Percentiles rank a stretch among this genome's conserved stretches.
Evolutionary conservation across 1,140 invertebrate species (phyloP).

Genomic region (Radopholus similis): DNA sequence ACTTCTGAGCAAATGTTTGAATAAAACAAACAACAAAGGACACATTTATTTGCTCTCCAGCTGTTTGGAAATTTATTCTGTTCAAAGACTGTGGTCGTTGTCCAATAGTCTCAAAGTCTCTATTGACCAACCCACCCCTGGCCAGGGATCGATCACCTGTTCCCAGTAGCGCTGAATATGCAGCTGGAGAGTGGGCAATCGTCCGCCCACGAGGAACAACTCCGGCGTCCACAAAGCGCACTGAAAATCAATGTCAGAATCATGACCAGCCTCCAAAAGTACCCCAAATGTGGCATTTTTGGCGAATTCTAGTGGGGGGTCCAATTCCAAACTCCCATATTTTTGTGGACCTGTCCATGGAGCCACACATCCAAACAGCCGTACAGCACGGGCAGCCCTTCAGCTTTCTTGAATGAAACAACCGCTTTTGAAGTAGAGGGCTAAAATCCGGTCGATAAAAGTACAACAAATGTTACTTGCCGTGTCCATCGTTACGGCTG

Average conservation of each 20-base stretch:
- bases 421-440: background rate
- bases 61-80: background rate
- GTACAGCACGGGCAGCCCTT: background rate
- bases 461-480: background rate
- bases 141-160: too few species aligned
- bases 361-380: slow-evolving; percentile 11
- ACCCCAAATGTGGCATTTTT: background rate
- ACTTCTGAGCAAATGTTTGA: background rate
- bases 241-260: background rate
- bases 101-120: too few species aligned
- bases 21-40: background rate
- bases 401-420: background rate
- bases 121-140: too few species aligned
- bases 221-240: slow-evolving; percentile 3
- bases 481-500: too few species aligned
- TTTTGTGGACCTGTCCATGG: too few species aligned
- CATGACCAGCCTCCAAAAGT: background rate
- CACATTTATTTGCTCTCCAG: background rate
- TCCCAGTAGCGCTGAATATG: slow-evolving; percentile 10
- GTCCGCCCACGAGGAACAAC: slow-evolving; percentile 6
- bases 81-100: background rate
- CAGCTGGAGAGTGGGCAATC: slow-evolving; percentile 1
- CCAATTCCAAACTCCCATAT: background rate
- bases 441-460: background rate
- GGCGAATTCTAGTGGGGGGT: background rate